phyloP scores from a whole-genome alignment of 2,888 invertebrate species.

The Sturmia bella region DNA sequence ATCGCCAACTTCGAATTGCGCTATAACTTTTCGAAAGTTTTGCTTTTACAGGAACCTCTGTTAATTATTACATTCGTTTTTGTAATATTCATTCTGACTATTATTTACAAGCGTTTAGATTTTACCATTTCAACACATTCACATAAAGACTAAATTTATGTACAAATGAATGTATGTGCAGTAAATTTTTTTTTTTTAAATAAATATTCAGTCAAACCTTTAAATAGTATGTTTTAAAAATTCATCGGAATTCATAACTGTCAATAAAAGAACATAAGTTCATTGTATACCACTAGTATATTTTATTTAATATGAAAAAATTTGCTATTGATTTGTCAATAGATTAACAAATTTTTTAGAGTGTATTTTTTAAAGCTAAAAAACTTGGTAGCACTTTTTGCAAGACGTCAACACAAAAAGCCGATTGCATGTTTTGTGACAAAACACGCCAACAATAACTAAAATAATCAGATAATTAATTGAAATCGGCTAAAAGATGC shows the following conservation, averaged over 20 bases:
- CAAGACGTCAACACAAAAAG: too few relatives aligned
- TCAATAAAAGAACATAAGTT: too few relatives aligned
- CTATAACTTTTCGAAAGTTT: slow-evolving; percentile 92
- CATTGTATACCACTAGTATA: too few relatives aligned
- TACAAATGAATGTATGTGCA: neutral
- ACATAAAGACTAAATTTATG: slow-evolving; percentile 81
- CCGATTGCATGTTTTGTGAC: slow-evolving; percentile 24
- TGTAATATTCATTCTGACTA: slow-evolving; percentile 93
- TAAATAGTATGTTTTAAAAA: too few relatives aligned
- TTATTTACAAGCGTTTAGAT: slow-evolving; percentile 96
- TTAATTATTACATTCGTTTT: slow-evolving; percentile 94
- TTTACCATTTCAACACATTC: slow-evolving; percentile 91
- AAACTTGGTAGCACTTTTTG: too few relatives aligned
- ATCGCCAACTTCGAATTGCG: slow-evolving; percentile 96
- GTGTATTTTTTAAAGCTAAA: too few relatives aligned
- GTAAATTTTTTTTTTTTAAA: neutral
- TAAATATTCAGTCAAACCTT: slow-evolving; percentile 21
- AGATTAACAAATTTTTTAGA: too few relatives aligned
- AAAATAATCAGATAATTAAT: neutral
- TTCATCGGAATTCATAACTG: too few relatives aligned
- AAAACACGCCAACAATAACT: slow-evolving; percentile 41
- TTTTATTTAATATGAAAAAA: too few relatives aligned
- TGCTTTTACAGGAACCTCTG: slow-evolving; percentile 96
- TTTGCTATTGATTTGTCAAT: too few relatives aligned
- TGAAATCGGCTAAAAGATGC: slow-evolving; percentile 78